Evolutionary conservation across 2,113 vertebrate species (phyloP).

Genomic region (Ornithorhynchus anatinus): DNA sequence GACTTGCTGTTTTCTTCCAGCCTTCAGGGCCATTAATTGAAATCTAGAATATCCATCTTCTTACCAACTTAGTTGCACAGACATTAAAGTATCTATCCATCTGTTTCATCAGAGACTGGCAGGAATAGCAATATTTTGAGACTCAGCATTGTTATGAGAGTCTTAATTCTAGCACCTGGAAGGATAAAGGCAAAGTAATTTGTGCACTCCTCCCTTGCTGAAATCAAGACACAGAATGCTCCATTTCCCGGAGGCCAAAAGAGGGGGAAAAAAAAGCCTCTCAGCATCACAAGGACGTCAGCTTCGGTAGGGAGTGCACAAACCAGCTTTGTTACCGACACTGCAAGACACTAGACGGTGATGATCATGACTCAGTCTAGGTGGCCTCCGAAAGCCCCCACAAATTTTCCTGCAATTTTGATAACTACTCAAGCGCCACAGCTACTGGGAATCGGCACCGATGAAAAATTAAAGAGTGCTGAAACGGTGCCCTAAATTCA

Average conservation of each 20-base stretch:
- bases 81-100: not conserved
- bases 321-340: not conserved
- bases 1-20: too few relatives aligned
- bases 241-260: constrained; percentile 13
- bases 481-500: not conserved
- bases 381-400: not conserved
- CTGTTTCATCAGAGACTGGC: constrained; percentile 5
- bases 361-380: not conserved
- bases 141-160: constrained; percentile 9
- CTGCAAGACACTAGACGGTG: not conserved
- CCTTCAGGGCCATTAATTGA: constrained; percentile 26
- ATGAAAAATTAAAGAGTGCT: not conserved
- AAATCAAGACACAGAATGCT: not conserved
- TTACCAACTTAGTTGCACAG: constrained; percentile 18
- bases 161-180: not conserved
- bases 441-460: not conserved
- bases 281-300: not conserved
- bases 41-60: not conserved
- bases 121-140: not conserved
- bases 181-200: not conserved
- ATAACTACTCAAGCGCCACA: not conserved
- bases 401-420: not conserved
- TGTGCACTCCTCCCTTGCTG: not conserved
- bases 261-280: not conserved
- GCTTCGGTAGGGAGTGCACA: not conserved